Evolutionary conservation across 2,888 invertebrate species (phyloP).

Genomic region (Teinopalpus imperialis): DNA sequence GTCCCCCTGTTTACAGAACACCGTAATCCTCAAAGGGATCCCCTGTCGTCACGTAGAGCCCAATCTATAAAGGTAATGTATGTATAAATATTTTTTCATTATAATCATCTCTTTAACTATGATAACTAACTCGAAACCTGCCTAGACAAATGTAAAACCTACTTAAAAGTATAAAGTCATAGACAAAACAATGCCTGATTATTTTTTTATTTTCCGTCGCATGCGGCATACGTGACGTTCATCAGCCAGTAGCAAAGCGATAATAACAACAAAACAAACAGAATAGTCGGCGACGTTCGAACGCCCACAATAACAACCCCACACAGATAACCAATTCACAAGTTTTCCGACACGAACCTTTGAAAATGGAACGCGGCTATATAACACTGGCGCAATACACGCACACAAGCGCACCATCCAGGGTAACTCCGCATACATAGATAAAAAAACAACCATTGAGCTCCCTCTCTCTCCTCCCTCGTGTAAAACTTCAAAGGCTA

Average conservation of each 20-base stretch:
- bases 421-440: slow-evolving; percentile 59
- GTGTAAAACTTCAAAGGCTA: slow-evolving; percentile 26
- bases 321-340: slow-evolving; percentile 75
- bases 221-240: slow-evolving; percentile 35
- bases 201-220: slow-evolving; percentile 27
- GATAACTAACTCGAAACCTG: no score
- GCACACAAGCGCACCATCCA: slow-evolving; percentile 54
- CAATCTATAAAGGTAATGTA: slow-evolving; percentile 14
- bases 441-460: slow-evolving; percentile 38
- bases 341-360: slow-evolving; percentile 58
- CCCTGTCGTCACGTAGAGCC: slow-evolving; percentile 39
- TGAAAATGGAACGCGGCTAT: slow-evolving; percentile 64
- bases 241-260: slow-evolving; percentile 50
- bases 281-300: slow-evolving; percentile 51
- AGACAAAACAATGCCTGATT: background rate
- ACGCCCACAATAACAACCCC: slow-evolving; percentile 56
- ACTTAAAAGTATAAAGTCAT: background rate
- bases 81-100: background rate
- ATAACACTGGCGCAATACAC: slow-evolving; percentile 52
- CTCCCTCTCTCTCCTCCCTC: slow-evolving; percentile 44
- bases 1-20: slow-evolving; percentile 56
- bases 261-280: slow-evolving; percentile 76
- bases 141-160: no score
- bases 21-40: slow-evolving; percentile 42
- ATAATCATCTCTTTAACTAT: no score